These are phyloP conservation scores for Ganaspis sp. DNA, from an alignment of 1,140 invertebrate species.

Conservation along the genomic window DNA sequence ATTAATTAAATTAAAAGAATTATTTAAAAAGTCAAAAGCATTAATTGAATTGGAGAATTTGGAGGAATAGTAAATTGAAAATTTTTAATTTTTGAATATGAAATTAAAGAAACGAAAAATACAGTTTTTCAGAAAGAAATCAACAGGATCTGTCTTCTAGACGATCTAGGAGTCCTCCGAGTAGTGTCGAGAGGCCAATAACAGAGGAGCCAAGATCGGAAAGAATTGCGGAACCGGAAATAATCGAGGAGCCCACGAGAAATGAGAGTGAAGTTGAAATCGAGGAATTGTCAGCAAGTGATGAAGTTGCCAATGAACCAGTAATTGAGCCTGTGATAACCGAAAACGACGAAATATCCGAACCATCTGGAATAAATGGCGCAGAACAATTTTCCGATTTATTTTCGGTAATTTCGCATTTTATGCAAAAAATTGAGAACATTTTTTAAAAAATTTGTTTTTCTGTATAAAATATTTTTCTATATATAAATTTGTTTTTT, in stretches of 20 bases:
- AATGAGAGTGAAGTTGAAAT: slow-evolving; percentile 58
- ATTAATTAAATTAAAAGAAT: too few species aligned
- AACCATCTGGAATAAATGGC: slow-evolving; percentile 45
- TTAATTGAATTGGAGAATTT: too few species aligned
- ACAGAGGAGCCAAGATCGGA: slow-evolving; percentile 32
- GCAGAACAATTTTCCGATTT: slow-evolving; percentile 59
- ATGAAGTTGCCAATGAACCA: slow-evolving; percentile 48
- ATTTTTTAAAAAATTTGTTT: slow-evolving; percentile 13
- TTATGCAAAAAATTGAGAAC: too few species aligned
- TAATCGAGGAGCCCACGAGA: slow-evolving; percentile 42
- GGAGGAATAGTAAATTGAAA: too few species aligned
- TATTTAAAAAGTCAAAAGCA: too few species aligned
- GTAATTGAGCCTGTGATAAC: slow-evolving; percentile 61
- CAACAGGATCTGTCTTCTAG: slow-evolving; percentile 41
- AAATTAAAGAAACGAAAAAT: not conserved
- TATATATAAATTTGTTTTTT: too few species aligned
- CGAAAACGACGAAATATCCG: slow-evolving; percentile 59
- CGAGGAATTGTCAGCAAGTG: slow-evolving; percentile 60
- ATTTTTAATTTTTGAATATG: too few species aligned
- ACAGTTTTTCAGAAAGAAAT: slow-evolving; percentile 14
- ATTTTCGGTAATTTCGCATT: slow-evolving; percentile 45
- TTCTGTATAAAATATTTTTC: not conserved
- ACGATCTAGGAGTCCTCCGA: slow-evolving; percentile 48
- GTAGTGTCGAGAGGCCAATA: not conserved
- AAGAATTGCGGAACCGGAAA: slow-evolving; percentile 47